Base-by-base conservation (phyloP, 2,888 invertebrate genomes). In the Pseudococcus jackbeardsleyi region DNA sequence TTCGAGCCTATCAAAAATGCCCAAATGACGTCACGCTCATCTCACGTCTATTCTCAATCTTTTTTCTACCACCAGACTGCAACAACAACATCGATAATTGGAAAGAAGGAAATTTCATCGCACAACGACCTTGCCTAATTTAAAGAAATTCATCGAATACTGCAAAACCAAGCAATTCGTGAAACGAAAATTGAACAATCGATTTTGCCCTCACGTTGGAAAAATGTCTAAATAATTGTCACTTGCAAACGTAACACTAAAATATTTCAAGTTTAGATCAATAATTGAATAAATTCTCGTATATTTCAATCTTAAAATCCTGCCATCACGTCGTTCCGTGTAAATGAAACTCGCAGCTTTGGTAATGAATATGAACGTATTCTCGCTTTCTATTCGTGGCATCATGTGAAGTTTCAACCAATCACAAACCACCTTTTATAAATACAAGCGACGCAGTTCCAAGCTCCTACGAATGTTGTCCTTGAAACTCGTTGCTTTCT, bases 31-130 rank as follows among this genome's bases (percentile, higher is more conserved):
- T 82, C 79, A 82, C 46, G 11, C 64, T 59, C 22, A 64, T 64
- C 64, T 64, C 64, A 64, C 4, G 8, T 4, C n/a, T 26, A 72
- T 26, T 42, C 42, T 42, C 42, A 42, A 42, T 42, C 46, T 82
- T 82, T 82, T 82, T 82, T 46, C 12, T 82, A 82, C 79, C 79
- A 82, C 46, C 46, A 82, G 46, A 19, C 22, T 46, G 79, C 79
- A 82, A 46, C 22, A 82, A 46, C 79, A 19, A 46, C 46, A 33
- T 72, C 72, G 5, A 72, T 33, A 72, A 72, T 64, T 64, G 7
- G 17, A 72, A 72, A 72, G 72, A 72, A 39, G 17, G 22, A 26
- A 72, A 17, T 15, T 33, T 8, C 17, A 33, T 33, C 26, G 72
- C 15, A 6, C 72, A 72, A 17, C 15, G 39, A 72, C 72, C 68